Evolutionary conservation across 1,140 invertebrate genomes (phyloP), one percentile per base, ranked within the genome.

Genomic region (Stratiolaelaps scimitus): DNA sequence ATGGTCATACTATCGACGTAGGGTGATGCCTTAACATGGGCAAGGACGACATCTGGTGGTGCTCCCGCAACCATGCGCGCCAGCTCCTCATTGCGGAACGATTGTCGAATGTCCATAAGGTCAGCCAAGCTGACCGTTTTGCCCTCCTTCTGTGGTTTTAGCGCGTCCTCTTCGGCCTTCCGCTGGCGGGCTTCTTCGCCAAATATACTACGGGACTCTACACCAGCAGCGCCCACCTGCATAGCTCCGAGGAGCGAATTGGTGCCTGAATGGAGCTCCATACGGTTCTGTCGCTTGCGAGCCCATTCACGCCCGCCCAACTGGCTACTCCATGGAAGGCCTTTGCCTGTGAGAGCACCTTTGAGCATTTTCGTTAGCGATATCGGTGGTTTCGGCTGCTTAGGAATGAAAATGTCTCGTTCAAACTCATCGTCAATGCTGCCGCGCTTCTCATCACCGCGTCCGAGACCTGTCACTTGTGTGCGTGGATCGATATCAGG

Each of bases 1-100:
- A 26, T 26, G 17, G 53, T 60, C 53, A 60, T 60, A 23, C 53
- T 60, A 34, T 60, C 53, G n/a, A 60, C 53, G 53, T 60, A 60
- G 15, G 53, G 53, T 26, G 53, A 60, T 15, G 53, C 17, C 26
- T 60, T 60, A 0, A 60, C 53, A 34, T 60, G 53, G 26, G 53
- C 53, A 15, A 60, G 23, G 26, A 60, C 53, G 2, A 10, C 53
- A 23, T 60, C 53, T 26, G 53, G 53, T n/a, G 53, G 53, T 2
- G 53, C 53, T 26, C 53, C 53, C 2, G 53, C 53, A 26, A 60
- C 53, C 53, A 60, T 60, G 15, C 53, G 53, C 15, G 53, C 53
- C 13, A 60, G 53, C 34, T 60, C 53, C 23, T 60, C 53, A 23
- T 60, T 60, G 13, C 53, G 53, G 53, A 60, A 26, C 15, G 53